Conservation (phyloP, 2,797 vertebrate genomes). For the Oreochromis grahami region DNA sequence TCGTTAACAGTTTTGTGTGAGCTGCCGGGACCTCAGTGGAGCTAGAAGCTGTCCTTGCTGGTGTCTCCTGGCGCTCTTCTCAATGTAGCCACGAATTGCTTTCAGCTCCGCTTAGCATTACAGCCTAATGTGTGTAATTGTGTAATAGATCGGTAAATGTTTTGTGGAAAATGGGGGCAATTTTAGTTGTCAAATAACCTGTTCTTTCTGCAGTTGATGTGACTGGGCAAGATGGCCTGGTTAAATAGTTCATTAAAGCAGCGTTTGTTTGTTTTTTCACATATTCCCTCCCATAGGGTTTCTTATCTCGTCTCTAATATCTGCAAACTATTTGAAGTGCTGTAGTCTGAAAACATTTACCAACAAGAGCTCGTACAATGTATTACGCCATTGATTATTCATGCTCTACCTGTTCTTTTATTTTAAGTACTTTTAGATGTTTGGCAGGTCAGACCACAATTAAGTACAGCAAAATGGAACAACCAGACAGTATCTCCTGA, state of each 20-base stretch:
- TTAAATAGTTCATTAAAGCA: neutral
- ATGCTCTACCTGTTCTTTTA: neutral
- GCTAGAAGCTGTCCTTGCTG: neutral
- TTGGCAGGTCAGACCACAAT: neutral
- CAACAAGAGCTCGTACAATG: neutral
- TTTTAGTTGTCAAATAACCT: slow-evolving; percentile 52
- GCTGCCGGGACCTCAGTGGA: neutral
- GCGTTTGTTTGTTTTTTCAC: neutral
- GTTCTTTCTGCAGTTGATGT: slow-evolving; percentile 2
- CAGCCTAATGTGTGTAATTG: slow-evolving; percentile 34
- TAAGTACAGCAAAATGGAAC: neutral
- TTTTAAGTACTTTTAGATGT: neutral
- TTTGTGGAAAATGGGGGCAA: slow-evolving; percentile 56
- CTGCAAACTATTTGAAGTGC: neutral
- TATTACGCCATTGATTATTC: neutral
- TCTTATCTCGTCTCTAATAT: neutral
- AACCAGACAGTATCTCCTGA: neutral
- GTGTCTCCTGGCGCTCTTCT: neutral
- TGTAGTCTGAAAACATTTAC: neutral
- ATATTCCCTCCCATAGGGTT: neutral
- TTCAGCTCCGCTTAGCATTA: slow-evolving; percentile 11
- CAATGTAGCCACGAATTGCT: slow-evolving; percentile 9
- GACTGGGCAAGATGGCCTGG: neutral
- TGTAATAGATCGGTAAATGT: slow-evolving; percentile 42
- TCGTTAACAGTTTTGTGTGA: neutral